These are phyloP conservation scores for Galeruca laticollis DNA, from an alignment of 2,888 invertebrate genomes.

Conservation along the genomic window DNA sequence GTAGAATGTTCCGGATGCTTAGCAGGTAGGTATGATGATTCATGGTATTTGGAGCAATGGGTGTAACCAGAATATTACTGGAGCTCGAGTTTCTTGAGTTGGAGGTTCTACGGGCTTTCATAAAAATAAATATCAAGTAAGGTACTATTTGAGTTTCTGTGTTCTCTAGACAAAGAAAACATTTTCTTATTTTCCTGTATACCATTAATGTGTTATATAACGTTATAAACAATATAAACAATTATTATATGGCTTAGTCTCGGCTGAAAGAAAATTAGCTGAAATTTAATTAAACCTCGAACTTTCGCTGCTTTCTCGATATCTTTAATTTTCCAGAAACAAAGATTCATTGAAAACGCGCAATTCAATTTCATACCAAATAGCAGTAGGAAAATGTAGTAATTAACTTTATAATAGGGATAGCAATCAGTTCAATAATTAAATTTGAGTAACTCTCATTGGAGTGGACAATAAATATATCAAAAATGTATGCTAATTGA, in stretches of 20 bases:
- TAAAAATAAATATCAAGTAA: too few relatives aligned
- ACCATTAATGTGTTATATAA: too few relatives aligned
- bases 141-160: too few relatives aligned
- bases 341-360: constrained; percentile 33
- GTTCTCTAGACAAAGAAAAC: too few relatives aligned
- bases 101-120: too few relatives aligned
- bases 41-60: too few relatives aligned
- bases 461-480: not conserved
- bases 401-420: constrained; percentile 35
- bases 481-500: not conserved
- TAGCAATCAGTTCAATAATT: constrained; percentile 28
- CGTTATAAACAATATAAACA: not conserved
- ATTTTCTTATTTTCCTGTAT: too few relatives aligned
- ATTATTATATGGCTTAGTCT: not conserved
- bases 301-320: constrained; percentile 21
- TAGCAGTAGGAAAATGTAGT: constrained; percentile 25
- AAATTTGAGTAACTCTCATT: constrained; percentile 26
- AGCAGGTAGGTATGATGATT: too few relatives aligned
- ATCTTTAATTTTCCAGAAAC: constrained; percentile 30
- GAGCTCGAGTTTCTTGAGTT: too few relatives aligned
- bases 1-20: too few relatives aligned
- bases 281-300: constrained; percentile 25
- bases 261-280: constrained; percentile 14
- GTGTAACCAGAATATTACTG: too few relatives aligned
- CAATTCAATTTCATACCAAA: constrained; percentile 28